phyloP scores from a whole-genome alignment of 2,888 invertebrate genomes.

The Druceiella hillmani region DNA sequence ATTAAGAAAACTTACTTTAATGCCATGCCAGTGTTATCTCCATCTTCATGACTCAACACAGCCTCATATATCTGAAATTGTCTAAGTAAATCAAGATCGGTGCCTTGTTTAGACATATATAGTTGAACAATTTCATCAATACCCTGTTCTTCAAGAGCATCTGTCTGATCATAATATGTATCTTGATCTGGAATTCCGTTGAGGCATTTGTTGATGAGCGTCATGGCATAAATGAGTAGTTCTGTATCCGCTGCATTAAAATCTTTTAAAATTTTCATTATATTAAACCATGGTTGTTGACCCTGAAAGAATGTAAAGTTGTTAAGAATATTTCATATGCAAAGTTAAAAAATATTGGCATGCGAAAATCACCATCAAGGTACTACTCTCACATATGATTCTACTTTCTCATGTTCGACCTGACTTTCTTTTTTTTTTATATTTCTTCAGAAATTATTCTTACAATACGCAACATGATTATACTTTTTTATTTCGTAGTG shows the following conservation, averaged over 20 bases:
- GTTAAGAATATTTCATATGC: no score
- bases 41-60: slow-evolving; percentile 84
- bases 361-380: no score
- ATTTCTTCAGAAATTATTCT: no score
- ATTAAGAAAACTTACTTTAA: slow-evolving; percentile 46
- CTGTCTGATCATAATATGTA: slow-evolving; percentile 96
- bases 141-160: slow-evolving; percentile 90
- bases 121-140: slow-evolving; percentile 82
- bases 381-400: no score
- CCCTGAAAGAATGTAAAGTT: slow-evolving; percentile 35
- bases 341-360: no score
- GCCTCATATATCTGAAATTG: slow-evolving; percentile 96
- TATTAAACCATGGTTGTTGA: slow-evolving; percentile 68
- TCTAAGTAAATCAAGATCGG: slow-evolving; percentile 86
- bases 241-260: slow-evolving; percentile 96
- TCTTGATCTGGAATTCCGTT: slow-evolving; percentile 93
- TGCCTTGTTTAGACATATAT: slow-evolving; percentile 88
- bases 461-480: no score
- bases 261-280: slow-evolving; percentile 80
- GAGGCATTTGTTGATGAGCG: slow-evolving; percentile 90
- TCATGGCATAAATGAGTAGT: slow-evolving; percentile 91
- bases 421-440: no score
- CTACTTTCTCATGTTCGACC: no score
- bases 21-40: slow-evolving; percentile 56
- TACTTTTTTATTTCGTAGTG: no score